phyloP scores from a whole-genome alignment of 2,888 invertebrate genomes.

The Cryptosula pallasiana region DNA sequence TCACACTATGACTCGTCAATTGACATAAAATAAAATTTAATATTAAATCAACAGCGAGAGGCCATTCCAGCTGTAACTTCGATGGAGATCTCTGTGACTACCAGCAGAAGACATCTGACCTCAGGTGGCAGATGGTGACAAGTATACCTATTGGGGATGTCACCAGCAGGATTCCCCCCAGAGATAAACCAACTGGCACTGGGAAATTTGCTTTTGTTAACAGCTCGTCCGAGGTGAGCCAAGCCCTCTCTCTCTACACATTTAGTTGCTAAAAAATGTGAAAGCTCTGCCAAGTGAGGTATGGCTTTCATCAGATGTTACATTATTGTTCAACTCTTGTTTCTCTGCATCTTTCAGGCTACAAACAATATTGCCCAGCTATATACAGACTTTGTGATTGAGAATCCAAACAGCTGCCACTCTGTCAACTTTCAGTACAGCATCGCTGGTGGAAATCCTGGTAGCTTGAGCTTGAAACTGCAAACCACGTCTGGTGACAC shows the following conservation, averaged over 20 bases:
- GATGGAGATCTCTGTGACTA: not conserved
- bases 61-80: not conserved
- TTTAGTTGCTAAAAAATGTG: no score
- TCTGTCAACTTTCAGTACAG: constrained; percentile 10
- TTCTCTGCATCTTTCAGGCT: not conserved
- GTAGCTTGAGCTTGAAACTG: not conserved
- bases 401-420: constrained; percentile 15
- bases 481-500: not conserved
- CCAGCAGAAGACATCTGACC: not conserved
- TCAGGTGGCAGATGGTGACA: not conserved
- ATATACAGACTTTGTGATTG: not conserved
- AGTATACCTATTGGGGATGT: not conserved
- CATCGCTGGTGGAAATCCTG: not conserved
- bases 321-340: no score
- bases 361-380: not conserved
- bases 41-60: no score
- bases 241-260: no score
- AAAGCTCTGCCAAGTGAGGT: no score
- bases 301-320: no score
- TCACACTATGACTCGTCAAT: no score
- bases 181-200: not conserved
- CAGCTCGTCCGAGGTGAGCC: not conserved
- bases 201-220: not conserved
- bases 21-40: no score
- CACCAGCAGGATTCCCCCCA: not conserved